Base-by-base conservation (phyloP, 1,140 invertebrate genomes). In the Trissolcus basalis region DNA sequence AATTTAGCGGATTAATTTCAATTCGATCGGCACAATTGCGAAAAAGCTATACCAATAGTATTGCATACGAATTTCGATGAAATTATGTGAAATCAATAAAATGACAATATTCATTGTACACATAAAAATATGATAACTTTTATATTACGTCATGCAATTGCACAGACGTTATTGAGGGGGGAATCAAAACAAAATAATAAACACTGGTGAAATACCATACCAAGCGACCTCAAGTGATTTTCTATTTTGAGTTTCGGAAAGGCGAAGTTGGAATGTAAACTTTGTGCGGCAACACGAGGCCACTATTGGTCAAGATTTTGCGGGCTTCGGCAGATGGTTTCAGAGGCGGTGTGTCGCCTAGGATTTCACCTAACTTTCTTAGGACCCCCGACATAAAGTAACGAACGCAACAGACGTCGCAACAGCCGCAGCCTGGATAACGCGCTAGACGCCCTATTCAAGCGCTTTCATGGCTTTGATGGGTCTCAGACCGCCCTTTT, bases 401-500 rank as follows among this genome's bases (percentile, higher is more conserved):
- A 14, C 69, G 53, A 70, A 47, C 65, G 82, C 82, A 80, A 84
- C 81, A 82, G 78, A 83, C 81, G 67, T 61, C 69, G 72, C 54
- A 51, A 81, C 68, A 80, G 63, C 71, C 78, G 51, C 64, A 50
- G n/a, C 73, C 55, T 72, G 63, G 69, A 76, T 79, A 53, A 65
- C 64, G 70, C 1, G 19, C 65, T 63, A 74, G 78, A 80, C 69
- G 79, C 68, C 75, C 78, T 80, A 83, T 85, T 84, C 81, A 78
- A 75, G 75, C 60, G 76, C 77, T 82, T 80, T 79, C 81, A 80
- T 80, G 81, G 81, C 81, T 83, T 82, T 85, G 83, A 85, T 84
- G 78, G 81, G 72, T 83, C 83, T 82, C 73, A 81, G 82, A 82
- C 79, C 83, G 82, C 83, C 82, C 78, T 82, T 85, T 84, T 73